A percentile compares a stretch with the other conserved stretches of the same genome.
phyloP scores from a whole-genome alignment of 2,888 invertebrate genomes.

The Syrista parreyssii region DNA sequence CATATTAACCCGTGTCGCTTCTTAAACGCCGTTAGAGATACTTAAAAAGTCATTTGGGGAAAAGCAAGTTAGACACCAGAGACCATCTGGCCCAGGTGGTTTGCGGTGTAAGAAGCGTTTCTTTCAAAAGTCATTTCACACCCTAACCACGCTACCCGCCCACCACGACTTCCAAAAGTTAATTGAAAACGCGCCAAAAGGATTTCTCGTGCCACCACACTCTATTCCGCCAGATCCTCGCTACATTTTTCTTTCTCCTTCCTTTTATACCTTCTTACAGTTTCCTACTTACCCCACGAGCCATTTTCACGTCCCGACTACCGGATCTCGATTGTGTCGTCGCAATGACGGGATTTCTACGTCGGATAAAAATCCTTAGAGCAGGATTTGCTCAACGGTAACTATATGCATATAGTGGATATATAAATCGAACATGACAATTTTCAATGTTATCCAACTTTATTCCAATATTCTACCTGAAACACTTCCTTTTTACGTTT shows the following conservation, averaged over 20 bases:
- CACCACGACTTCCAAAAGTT: slow-evolving; percentile 24
- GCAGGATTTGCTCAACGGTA: background rate
- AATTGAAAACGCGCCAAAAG: slow-evolving; percentile 28
- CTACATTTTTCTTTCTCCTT: background rate
- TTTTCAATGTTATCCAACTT: background rate
- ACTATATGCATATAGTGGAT: background rate
- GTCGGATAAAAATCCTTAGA: background rate
- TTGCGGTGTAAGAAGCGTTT: background rate
- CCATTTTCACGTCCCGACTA: background rate
- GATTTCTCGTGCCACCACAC: background rate
- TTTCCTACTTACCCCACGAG: background rate
- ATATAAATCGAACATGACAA: background rate
- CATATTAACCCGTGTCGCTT: slow-evolving; percentile 29
- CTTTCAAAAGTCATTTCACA: slow-evolving; percentile 9
- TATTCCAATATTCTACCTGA: background rate
- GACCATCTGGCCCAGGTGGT: background rate
- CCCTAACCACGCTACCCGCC: background rate
- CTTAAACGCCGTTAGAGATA: slow-evolving; percentile 27
- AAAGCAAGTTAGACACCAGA: background rate
- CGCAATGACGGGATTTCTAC: background rate
- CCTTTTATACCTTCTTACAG: background rate
- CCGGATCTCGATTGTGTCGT: background rate
- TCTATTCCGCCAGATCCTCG: background rate
- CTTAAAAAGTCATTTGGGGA: slow-evolving; percentile 39
- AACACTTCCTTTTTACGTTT: background rate